phyloP scores from a whole-genome alignment of 2,797 vertebrate species.

The Urocyon cinereoargenteus region DNA sequence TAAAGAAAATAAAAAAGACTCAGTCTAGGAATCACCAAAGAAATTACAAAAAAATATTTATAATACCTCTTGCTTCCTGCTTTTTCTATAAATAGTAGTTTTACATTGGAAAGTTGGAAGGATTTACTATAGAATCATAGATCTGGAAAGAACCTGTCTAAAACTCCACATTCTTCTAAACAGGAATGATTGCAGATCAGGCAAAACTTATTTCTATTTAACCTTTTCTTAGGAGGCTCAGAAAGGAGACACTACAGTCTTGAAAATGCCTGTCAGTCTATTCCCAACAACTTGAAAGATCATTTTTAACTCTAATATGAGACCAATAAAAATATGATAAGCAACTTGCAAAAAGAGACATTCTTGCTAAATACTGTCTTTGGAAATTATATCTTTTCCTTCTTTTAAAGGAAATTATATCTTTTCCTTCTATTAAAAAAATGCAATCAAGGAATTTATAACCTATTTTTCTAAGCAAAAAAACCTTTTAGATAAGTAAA shows the following conservation, averaged over 20 bases:
- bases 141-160: not conserved
- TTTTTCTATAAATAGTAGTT: conserved; percentile 34
- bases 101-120: conserved; percentile 22
- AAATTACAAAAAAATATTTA: conserved; percentile 41
- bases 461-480: not conserved
- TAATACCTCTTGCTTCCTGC: not conserved
- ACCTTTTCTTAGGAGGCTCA: not conserved
- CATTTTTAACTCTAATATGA: conserved; percentile 17
- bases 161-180: conserved; percentile 31
- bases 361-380: not conserved
- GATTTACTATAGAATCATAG: not conserved
- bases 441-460: not conserved
- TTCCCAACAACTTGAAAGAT: not conserved
- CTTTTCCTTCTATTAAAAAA: not conserved
- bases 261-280: not conserved
- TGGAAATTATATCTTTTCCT: not conserved
- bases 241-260: not conserved
- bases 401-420: conserved; percentile 24
- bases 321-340: not conserved
- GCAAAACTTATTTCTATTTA: not conserved
- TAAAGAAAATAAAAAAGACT: not conserved
- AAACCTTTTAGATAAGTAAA: not conserved
- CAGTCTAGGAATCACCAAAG: not conserved
- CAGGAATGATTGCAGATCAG: conserved; percentile 27
- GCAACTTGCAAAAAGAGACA: not conserved